Evolutionary conservation across 2,113 vertebrate genomes (phyloP).

Genomic region (Odontesthes bonariensis): DNA sequence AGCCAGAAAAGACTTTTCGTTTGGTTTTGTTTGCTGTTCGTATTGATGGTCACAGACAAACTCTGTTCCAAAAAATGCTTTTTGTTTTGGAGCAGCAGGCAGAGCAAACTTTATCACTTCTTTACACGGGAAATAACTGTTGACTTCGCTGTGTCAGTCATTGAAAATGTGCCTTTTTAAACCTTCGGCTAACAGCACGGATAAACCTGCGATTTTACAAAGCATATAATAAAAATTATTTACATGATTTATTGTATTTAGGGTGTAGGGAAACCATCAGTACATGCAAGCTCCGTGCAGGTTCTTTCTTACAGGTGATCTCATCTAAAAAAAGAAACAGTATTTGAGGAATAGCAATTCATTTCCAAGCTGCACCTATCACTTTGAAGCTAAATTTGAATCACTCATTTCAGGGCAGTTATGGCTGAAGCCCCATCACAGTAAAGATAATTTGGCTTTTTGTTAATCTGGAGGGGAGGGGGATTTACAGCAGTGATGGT

Average conservation of each 20-base stretch:
- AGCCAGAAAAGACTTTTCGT: slow-evolving; percentile 29
- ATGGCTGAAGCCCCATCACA: slow-evolving; percentile 63
- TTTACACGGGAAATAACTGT: slow-evolving; percentile 5
- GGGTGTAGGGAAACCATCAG: slow-evolving; percentile 3
- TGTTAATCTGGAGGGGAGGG: slow-evolving; percentile 60
- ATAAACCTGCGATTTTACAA: background rate
- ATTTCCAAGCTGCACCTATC: slow-evolving; percentile 77
- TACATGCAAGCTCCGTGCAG: slow-evolving; percentile 8
- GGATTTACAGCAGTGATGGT: slow-evolving; percentile 44
- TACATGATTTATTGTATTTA: too few relatives aligned
- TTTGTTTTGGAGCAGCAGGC: slow-evolving; percentile 30
- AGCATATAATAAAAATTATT: slow-evolving; percentile 10
- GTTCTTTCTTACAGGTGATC: slow-evolving; percentile 26
- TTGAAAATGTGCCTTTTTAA: slow-evolving; percentile 26
- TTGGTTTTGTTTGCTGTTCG: slow-evolving; percentile 49
- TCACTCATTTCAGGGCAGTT: slow-evolving; percentile 77
- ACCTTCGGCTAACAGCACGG: background rate
- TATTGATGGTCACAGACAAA: slow-evolving; percentile 48
- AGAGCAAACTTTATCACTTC: slow-evolving; percentile 34
- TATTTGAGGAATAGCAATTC: slow-evolving; percentile 62
- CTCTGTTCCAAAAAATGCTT: slow-evolving; percentile 36
- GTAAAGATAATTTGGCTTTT: slow-evolving; percentile 75
- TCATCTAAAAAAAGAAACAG: slow-evolving; percentile 44
- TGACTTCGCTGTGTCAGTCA: background rate
- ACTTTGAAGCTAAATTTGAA: slow-evolving; percentile 79